These are phyloP conservation scores for Bufo gargarizans DNA, from an alignment of 2,113 vertebrate genomes.

Conservation along the genomic window DNA sequence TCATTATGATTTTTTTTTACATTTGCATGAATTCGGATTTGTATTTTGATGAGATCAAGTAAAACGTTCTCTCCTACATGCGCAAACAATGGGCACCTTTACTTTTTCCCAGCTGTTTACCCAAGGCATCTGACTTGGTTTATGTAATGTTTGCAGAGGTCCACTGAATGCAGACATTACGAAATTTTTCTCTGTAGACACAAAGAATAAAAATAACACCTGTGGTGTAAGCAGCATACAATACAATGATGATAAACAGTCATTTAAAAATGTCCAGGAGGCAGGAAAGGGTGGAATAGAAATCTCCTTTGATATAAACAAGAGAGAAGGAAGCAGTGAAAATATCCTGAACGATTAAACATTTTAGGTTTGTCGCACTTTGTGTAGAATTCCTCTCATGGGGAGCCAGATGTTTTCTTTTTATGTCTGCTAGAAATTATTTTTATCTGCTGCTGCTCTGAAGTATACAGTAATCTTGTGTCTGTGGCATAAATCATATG, in stretches of 20 bases:
- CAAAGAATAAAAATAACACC: conserved; percentile 20
- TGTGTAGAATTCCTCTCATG: conserved; percentile 41
- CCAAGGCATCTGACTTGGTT: not conserved
- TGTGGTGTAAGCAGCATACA: not conserved
- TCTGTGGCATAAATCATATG: conserved; percentile 18
- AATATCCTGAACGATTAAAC: conserved; percentile 39
- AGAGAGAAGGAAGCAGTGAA: conserved; percentile 37
- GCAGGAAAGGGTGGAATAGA: conserved; percentile 35
- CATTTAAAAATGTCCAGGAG: conserved; percentile 12
- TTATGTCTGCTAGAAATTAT: conserved; percentile 41
- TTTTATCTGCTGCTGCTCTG: conserved; percentile 15
- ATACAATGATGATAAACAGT: conserved; percentile 7
- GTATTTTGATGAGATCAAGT: not conserved
- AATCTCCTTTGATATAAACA: conserved; percentile 36
- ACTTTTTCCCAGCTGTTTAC: not conserved
- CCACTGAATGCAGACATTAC: not conserved
- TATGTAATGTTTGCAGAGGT: conserved; percentile 14
- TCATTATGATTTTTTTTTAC: not conserved
- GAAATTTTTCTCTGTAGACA: not conserved
- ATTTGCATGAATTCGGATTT: not conserved
- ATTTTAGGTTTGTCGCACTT: conserved; percentile 34
- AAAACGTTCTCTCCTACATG: not conserved
- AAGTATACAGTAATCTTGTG: conserved; percentile 15
- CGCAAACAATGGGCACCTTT: not conserved
- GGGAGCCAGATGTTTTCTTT: conserved; percentile 43